phyloP scores from a whole-genome alignment of 1,140 invertebrate genomes.

The Trachymyrmex septentrionalis region DNA sequence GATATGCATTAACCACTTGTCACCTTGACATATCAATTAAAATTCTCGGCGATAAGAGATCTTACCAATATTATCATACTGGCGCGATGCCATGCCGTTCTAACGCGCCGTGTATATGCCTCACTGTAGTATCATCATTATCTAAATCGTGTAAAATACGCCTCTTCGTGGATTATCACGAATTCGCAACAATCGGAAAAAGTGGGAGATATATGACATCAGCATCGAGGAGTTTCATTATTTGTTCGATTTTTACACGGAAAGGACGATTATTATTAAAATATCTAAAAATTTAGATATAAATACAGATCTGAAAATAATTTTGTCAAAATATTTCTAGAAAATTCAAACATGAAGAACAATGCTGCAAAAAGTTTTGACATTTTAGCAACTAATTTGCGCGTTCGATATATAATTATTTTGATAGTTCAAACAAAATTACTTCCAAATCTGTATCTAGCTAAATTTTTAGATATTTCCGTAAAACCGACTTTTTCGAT shows the following conservation, averaged over 20 bases:
- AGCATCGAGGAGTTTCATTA: background rate
- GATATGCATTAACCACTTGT: slow-evolving; percentile 70
- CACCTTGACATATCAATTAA: slow-evolving; percentile 72
- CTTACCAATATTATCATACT: slow-evolving; percentile 66
- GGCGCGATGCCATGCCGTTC: slow-evolving; percentile 28
- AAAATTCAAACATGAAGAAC: no score
- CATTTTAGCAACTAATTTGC: no score
- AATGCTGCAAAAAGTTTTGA: no score
- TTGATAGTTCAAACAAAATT: no score
- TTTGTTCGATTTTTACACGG: background rate
- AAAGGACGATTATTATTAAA: no score
- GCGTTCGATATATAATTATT: no score
- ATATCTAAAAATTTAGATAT: no score
- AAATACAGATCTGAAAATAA: no score
- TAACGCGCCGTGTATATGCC: slow-evolving; percentile 12
- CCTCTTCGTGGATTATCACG: background rate
- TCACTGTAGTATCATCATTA: slow-evolving; percentile 41
- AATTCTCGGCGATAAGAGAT: slow-evolving; percentile 64
- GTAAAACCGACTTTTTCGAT: no score
- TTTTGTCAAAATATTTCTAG: no score
- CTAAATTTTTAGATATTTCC: no score
- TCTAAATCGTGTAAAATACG: slow-evolving; percentile 54
- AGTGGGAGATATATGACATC: background rate
- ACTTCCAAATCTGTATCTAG: no score
- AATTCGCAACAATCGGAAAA: background rate